Base-by-base conservation (phyloP, 92 coral and sea anemone species). In the Epizoanthus rinbou region DNA sequence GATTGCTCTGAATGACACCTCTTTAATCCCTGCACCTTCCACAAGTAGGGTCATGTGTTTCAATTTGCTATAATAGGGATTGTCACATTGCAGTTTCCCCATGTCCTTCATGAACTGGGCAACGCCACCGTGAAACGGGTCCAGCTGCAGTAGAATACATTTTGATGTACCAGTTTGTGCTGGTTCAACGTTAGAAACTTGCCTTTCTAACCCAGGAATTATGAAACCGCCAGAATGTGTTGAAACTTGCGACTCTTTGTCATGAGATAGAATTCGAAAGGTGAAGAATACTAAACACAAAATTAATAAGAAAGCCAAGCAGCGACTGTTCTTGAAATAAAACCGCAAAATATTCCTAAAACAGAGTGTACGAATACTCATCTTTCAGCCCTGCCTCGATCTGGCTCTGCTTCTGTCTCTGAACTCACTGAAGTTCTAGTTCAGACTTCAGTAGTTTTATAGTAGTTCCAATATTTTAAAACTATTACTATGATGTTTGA, bases 1-100 rank as follows among this genome's bases (percentile, higher is more conserved):
- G 15, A 89, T 89, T 7, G 87, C 67, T 82, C 80, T 85, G 23
- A 81, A 89, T 0, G 89, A 59, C 50, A 81, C 81, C 33, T 89
- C 92, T 64, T 82, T 85, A 5, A 89, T 19, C 10, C 92, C 92
- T 54, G 43, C 75, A 19, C 92, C 92, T 59, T 89, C 84, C 2
- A 86, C 87, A 43, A 69, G 80, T 3, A 89, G 75, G 4, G 60
- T 84, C 41, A 84, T 85, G 4, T 82, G 84, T 22, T 78, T 64
- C 16, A 89, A 72, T 45, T 53, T 81, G 23, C 86, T 85, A 81
- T 73, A 70, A 19, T 74, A 45, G 0, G 59, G 67, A 5, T 64
- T 88, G 15, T 78, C 31, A 50, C 92, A 89, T 45, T 67, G 80
- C 58, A 89, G 74, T 33, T 86, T 73, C 13, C 92, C 92, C 37